Percentiles rank a stretch among this genome's conserved stretches.
Evolutionary conservation across 2,797 vertebrate species (phyloP).

Genomic region (Calcarius lapponicus): DNA sequence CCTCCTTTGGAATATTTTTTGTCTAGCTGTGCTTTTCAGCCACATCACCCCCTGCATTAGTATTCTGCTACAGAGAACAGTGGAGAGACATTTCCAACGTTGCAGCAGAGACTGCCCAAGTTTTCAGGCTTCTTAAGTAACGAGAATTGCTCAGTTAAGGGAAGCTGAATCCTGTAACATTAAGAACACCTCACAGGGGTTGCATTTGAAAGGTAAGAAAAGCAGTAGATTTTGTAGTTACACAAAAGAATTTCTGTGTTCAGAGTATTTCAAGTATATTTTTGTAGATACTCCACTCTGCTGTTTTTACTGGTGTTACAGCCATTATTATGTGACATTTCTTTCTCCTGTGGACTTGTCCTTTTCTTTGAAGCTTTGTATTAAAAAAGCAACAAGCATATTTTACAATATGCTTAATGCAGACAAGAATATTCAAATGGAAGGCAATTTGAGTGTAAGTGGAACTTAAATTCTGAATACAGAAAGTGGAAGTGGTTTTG

Average conservation of each 20-base stretch:
- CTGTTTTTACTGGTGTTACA: background rate
- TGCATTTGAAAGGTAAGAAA: background rate
- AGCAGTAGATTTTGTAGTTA: background rate
- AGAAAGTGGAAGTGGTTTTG: background rate
- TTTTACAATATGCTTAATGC: background rate
- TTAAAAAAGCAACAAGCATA: background rate
- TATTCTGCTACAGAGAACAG: constrained; percentile 3
- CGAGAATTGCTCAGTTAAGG: background rate
- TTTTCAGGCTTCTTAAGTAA: background rate
- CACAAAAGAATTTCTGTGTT: background rate
- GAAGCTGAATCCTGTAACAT: background rate
- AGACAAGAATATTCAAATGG: background rate
- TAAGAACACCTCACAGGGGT: background rate
- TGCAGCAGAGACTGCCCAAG: background rate
- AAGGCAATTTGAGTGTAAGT: background rate
- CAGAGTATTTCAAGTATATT: background rate
- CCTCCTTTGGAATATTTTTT: background rate
- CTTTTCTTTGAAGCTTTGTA: background rate
- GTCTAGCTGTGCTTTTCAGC: background rate
- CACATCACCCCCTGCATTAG: constrained; percentile 10
- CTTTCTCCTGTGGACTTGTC: background rate
- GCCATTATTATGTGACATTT: background rate
- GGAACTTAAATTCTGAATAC: background rate
- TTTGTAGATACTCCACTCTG: background rate
- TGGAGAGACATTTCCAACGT: background rate